Conservation (phyloP, 2,888 invertebrate species). For the Volucella inanis region DNA sequence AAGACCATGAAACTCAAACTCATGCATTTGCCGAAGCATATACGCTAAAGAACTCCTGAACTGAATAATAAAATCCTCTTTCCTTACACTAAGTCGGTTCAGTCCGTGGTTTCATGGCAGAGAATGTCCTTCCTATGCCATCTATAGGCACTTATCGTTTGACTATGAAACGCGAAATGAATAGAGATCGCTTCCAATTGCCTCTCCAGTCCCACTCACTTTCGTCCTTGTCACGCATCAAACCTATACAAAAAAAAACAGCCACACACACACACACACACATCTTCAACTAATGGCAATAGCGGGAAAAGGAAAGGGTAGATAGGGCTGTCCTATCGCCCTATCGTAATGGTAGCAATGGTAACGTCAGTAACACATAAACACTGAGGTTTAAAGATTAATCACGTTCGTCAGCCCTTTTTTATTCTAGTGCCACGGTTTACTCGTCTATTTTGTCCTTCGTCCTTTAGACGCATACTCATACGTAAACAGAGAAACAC, state of each 20-base stretch:
- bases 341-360: neutral
- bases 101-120: neutral
- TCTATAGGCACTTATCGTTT: slow-evolving; percentile 62
- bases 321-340: too few relatives aligned
- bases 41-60: slow-evolving; percentile 42
- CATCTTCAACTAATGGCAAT: neutral
- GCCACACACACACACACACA: slow-evolving; percentile 27
- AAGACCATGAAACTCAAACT: slow-evolving; percentile 52
- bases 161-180: slow-evolving; percentile 62
- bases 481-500: too few relatives aligned
- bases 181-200: slow-evolving; percentile 49
- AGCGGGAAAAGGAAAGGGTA: too few relatives aligned
- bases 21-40: slow-evolving; percentile 28
- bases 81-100: neutral
- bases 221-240: slow-evolving; percentile 59
- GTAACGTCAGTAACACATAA: slow-evolving; percentile 34
- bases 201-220: neutral
- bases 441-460: slow-evolving; percentile 22
- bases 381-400: slow-evolving; percentile 59
- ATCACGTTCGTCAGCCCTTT: slow-evolving; percentile 55
- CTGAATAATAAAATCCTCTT: slow-evolving; percentile 59
- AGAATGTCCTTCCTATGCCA: slow-evolving; percentile 34
- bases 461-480: slow-evolving; percentile 16
- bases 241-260: slow-evolving; percentile 30
- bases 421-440: neutral